Evolutionary conservation across 92 coral and sea anemone genomes (phyloP).

Genomic region (Virgularia gustaviana): DNA sequence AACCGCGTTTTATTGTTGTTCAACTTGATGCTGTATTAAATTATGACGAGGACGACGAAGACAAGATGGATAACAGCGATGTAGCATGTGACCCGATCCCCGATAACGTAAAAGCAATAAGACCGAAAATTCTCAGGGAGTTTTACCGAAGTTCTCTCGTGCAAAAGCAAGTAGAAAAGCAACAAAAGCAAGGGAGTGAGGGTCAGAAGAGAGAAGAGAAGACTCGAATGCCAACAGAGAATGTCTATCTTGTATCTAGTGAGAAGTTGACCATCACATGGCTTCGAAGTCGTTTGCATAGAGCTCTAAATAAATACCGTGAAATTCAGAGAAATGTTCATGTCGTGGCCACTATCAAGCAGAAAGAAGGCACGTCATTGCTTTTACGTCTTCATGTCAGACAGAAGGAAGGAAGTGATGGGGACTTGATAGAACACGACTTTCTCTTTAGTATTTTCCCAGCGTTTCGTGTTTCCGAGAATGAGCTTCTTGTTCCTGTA

Average conservation of each 20-base stretch:
- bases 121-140: too few species aligned
- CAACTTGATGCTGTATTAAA: too few species aligned
- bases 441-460: not conserved
- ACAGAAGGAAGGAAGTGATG: not conserved
- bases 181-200: too few species aligned
- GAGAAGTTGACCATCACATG: not conserved
- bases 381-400: not conserved
- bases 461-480: not conserved
- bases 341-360: not conserved
- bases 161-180: too few species aligned
- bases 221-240: too few species aligned
- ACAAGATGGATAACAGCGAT: too few species aligned
- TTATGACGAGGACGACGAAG: too few species aligned
- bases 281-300: constrained; percentile 8
- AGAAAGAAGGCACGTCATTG: constrained; percentile 8
- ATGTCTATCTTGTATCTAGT: not conserved
- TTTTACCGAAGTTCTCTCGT: too few species aligned
- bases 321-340: not conserved
- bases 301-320: constrained; percentile 4
- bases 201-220: too few species aligned
- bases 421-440: not conserved
- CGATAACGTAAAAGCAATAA: too few species aligned
- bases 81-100: too few species aligned
- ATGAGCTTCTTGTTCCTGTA: not conserved
- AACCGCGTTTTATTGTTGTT: too few species aligned